A percentile compares a stretch with the other conserved stretches of the same genome.
Conservation (phyloP, 2,797 vertebrate genomes). For the Clarias laeviceps region DNA sequence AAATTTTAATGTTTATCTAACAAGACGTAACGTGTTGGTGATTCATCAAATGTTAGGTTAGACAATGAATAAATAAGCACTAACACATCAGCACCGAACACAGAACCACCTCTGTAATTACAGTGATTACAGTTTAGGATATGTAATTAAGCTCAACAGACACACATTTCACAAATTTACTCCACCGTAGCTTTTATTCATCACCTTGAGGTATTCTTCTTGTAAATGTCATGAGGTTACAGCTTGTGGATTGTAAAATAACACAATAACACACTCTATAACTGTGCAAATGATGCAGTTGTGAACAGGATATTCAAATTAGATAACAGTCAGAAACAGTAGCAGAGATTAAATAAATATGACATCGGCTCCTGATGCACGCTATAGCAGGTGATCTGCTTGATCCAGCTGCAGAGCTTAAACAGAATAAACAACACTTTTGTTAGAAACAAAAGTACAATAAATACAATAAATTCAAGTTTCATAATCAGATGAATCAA, state of each 20-base stretch:
- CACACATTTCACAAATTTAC: neutral
- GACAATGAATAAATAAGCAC: neutral
- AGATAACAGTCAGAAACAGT: neutral
- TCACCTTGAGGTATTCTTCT: neutral
- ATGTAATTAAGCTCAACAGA: neutral
- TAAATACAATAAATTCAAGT: too few species aligned
- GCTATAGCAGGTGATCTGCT: neutral
- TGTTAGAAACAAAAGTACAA: neutral
- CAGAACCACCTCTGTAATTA: neutral
- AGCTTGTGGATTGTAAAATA: neutral
- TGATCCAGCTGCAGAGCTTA: neutral
- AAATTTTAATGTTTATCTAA: neutral
- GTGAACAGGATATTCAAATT: neutral
- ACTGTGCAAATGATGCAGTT: slow-evolving; percentile 24
- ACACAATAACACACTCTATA: too few species aligned
- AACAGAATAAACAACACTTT: neutral
- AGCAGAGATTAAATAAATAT: neutral
- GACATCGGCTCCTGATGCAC: neutral
- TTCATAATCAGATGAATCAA: neutral
- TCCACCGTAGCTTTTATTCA: neutral
- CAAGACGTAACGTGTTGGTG: neutral
- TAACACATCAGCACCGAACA: neutral
- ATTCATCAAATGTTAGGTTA: neutral
- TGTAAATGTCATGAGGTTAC: neutral
- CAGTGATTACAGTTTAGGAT: neutral